These are phyloP conservation scores for Scaeva pyrastri DNA, from an alignment of 2,888 invertebrate species.

Conservation along the genomic window DNA sequence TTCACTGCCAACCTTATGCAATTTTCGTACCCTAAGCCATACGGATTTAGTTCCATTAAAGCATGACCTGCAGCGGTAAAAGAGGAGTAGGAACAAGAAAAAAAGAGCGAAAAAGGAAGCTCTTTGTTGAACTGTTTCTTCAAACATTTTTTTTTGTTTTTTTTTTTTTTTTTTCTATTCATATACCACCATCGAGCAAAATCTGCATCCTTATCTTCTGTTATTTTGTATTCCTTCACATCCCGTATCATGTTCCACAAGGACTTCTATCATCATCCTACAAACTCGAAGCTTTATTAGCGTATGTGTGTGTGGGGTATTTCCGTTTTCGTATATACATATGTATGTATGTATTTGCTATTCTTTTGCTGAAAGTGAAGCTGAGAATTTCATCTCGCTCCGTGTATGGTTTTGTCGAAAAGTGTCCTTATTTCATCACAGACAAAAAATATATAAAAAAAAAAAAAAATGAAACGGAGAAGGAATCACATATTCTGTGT, in stretches of 20 bases:
- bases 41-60: conserved; percentile 48
- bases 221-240: conserved; percentile 39
- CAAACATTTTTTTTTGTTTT: conserved; percentile 8
- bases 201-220: conserved; percentile 44
- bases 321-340: conserved; percentile 18
- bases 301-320: conserved; percentile 42
- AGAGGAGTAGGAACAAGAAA: conserved; percentile 1
- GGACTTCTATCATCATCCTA: conserved; percentile 37
- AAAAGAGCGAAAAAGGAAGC: conserved; percentile 52
- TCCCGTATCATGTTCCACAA: conserved; percentile 50
- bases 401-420: conserved; percentile 19
- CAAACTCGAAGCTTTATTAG: conserved; percentile 31
- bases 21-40: conserved; percentile 39
- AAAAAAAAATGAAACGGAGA: conserved; percentile 5
- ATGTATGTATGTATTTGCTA: background rate
- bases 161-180: conserved; percentile 29
- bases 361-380: conserved; percentile 31
- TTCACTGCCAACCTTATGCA: conserved; percentile 33
- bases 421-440: conserved; percentile 48
- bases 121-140: conserved; percentile 46
- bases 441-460: too few relatives aligned
- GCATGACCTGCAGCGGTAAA: conserved; percentile 46
- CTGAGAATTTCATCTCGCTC: conserved; percentile 36
- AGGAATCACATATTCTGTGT: conserved; percentile 39
- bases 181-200: conserved; percentile 15